phyloP scores from a whole-genome alignment of 2,888 invertebrate species.

The Tuberolachnus salignus region DNA sequence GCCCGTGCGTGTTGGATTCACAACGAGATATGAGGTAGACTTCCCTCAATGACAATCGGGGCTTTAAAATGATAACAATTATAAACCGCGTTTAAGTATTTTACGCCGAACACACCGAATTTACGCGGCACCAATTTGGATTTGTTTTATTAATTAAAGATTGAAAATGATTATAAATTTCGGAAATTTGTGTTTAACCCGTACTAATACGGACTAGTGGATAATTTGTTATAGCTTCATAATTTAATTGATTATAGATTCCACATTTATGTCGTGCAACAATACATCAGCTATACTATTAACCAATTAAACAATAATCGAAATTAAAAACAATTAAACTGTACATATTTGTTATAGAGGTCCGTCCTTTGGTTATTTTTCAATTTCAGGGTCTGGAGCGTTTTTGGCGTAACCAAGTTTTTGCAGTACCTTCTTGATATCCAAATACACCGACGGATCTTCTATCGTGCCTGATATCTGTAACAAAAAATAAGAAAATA shows the following conservation, averaged over 20 bases:
- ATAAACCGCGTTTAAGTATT: too few relatives aligned
- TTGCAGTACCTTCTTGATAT: slow-evolving; percentile 77
- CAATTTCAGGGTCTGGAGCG: slow-evolving; percentile 58
- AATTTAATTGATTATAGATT: neutral
- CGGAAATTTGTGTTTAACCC: neutral
- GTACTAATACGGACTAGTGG: neutral
- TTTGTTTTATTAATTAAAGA: neutral
- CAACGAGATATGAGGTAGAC: too few relatives aligned
- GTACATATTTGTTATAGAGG: neutral
- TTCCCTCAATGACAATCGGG: too few relatives aligned
- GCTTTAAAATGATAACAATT: too few relatives aligned
- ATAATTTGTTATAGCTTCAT: neutral
- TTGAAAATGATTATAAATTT: neutral
- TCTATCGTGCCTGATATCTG: slow-evolving; percentile 85
- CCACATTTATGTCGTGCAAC: neutral
- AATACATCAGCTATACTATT: slow-evolving; percentile 4
- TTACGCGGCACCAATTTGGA: neutral
- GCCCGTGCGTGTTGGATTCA: too few relatives aligned
- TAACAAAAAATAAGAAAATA: slow-evolving; percentile 60
- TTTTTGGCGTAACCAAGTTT: slow-evolving; percentile 73
- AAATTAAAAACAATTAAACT: slow-evolving; percentile 19
- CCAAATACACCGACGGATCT: slow-evolving; percentile 80
- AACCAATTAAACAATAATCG: neutral
- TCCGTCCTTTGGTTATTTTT: slow-evolving; percentile 12
- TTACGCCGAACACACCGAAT: too few relatives aligned